Evolutionary conservation across 2,113 vertebrate species (phyloP), one percentile per base, ranked within the genome.

Genomic region (Tachysurus fulvidraco): DNA sequence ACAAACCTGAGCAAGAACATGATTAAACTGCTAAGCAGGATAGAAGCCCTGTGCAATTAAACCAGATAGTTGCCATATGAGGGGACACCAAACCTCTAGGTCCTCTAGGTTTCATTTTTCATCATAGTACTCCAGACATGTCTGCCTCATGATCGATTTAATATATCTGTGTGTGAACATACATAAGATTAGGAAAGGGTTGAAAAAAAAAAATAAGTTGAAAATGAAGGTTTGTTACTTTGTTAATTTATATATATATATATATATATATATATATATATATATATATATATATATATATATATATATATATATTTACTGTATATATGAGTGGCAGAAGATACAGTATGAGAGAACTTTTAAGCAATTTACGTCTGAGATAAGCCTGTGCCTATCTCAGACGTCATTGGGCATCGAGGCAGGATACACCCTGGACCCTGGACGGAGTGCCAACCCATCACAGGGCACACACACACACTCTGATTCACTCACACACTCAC

Each of bases 11-110:
- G 86, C 91, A 89, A 93, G 89, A 93, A 93, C 89, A 93, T 92
- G 91, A 93, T 94, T 92, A 94, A 92, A 90, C 90, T 91, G 88
- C 88, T 88, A 87, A 89, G 89, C 92, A 91, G 90, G 86, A 91
- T 93, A 92, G 94, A 94, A 94, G 93, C 93, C 91, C 91, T 76
- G 85, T 78, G 91, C 89, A 92, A 93, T 93, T 94, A 93, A 89
- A 81, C 73, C 92, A 91, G 92, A 95, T 94, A 88, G 91, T 85
- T 94, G 94, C 92, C 93, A 95, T 87, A 93, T 95, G 93, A 86
- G 73, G 83, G 86, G 87, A 71, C 76, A 74, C 41, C 84, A 83
- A 88, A 80, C 67, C 41, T 36, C 36, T 36, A 77, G 80, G 91
- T 87, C 88, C 88, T 91, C 74, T 50, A 79, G 81, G 62, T 83